Evolutionary conservation across 92 coral and sea anemone species (phyloP).

Genomic region (Parazoanthus atlanticus): DNA sequence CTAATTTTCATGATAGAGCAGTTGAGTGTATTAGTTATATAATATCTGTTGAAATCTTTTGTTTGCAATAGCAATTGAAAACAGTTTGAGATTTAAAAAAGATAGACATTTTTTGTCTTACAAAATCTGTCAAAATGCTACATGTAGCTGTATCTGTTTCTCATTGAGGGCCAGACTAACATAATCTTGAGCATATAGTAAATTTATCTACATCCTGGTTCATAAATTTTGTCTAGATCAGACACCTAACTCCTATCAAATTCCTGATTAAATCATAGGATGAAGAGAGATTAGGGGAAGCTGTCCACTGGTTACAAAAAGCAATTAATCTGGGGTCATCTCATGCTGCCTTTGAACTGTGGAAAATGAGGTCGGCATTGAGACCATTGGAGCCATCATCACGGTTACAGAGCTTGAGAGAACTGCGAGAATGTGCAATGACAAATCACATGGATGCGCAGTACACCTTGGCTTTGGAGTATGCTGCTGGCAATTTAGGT

Average conservation of each 20-base stretch:
- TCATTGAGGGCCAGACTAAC: no score
- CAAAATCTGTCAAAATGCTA: no score
- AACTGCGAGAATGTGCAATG: slow-evolving; percentile 84
- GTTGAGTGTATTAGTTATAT: no score
- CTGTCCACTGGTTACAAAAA: slow-evolving; percentile 79
- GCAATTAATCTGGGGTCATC: slow-evolving; percentile 78
- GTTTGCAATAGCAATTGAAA: no score
- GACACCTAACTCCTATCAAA: neutral
- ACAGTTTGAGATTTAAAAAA: no score
- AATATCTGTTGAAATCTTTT: no score
- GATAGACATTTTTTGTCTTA: no score
- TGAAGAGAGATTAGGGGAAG: slow-evolving; percentile 64
- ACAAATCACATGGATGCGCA: slow-evolving; percentile 83
- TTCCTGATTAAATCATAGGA: slow-evolving; percentile 46
- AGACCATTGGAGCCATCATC: slow-evolving; percentile 75
- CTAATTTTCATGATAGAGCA: no score
- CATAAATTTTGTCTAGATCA: no score
- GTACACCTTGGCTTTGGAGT: slow-evolving; percentile 84
- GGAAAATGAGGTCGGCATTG: slow-evolving; percentile 72
- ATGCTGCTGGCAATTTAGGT: slow-evolving; percentile 88
- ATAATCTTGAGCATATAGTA: no score
- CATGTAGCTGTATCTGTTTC: no score
- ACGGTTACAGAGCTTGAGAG: slow-evolving; percentile 80
- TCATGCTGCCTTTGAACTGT: slow-evolving; percentile 93
- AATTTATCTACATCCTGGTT: no score